Percentiles rank a stretch among this genome's conserved stretches.
Evolutionary conservation across 2,797 vertebrate genomes (phyloP).

Genomic region (Melanotaenia parkinsoni): DNA sequence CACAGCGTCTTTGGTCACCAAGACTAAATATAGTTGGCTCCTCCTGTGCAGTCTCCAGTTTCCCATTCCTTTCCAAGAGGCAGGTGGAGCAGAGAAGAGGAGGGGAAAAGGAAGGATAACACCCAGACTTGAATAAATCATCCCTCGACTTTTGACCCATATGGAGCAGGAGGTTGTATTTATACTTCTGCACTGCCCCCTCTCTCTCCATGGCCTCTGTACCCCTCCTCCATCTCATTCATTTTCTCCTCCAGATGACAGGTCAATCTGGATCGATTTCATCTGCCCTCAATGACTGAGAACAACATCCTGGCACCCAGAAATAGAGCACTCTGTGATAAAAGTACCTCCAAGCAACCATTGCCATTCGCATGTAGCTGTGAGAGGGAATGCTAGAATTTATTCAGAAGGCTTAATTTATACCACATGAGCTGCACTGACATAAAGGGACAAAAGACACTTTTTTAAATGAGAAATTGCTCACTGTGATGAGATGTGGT

Average conservation of each 20-base stretch:
- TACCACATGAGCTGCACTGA: slow-evolving; percentile 8
- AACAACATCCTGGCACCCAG: slow-evolving; percentile 77
- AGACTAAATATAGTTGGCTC: slow-evolving; percentile 76
- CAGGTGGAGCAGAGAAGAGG: slow-evolving; percentile 71
- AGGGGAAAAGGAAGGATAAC: slow-evolving; percentile 37
- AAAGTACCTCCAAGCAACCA: slow-evolving; percentile 48
- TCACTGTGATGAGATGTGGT: slow-evolving; percentile 27
- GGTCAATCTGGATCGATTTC: slow-evolving; percentile 80
- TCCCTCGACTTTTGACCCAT: slow-evolving; percentile 75
- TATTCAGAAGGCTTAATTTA: slow-evolving; percentile 15
- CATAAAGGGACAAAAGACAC: slow-evolving; percentile 6
- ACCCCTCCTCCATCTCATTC: slow-evolving; percentile 66
- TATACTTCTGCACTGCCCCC: slow-evolving; percentile 45
- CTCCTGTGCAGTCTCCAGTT: slow-evolving; percentile 78
- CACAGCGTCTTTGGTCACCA: slow-evolving; percentile 74
- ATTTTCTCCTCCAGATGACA: slow-evolving; percentile 76
- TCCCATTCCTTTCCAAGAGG: slow-evolving; percentile 80
- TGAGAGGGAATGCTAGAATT: slow-evolving; percentile 32
- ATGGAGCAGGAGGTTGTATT: slow-evolving; percentile 72
- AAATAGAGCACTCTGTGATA: slow-evolving; percentile 73
- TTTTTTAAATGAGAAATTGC: slow-evolving; percentile 21
- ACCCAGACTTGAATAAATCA: slow-evolving; percentile 74
- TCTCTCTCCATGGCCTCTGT: slow-evolving; percentile 46
- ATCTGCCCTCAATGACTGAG: slow-evolving; percentile 72
- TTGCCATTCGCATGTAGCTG: slow-evolving; percentile 41